Evolutionary conservation across 2,797 vertebrate genomes (phyloP), one percentile per base, ranked within the genome.

Genomic region (Lepilemur ruficaudatus): DNA sequence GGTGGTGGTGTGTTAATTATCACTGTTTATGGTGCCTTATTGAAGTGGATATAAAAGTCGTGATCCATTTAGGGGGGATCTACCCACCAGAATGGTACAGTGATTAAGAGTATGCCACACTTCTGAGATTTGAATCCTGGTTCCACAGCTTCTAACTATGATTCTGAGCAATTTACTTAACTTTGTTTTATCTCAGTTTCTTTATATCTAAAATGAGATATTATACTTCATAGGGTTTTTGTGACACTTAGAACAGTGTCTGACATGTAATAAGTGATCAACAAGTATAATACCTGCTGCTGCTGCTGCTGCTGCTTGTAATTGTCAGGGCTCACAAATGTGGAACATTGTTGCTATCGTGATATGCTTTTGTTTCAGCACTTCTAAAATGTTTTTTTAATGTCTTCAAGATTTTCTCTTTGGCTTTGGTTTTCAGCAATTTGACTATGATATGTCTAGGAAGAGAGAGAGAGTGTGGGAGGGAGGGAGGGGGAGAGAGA

Each of bases 331-430:
- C 32, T 61, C 35, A 65, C 50, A 38, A 28, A 55, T 86, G 15
- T 91, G 55, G 50, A 79, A 48, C 32, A 30, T 72, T 61, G 22
- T 69, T 89, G 55, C 41, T 55, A 2, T 82, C 79, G 18, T 48
- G 35, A 70, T 55, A 67, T 32, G 3, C 32, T 94, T 52, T n/a
- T 91, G 20, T 89, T 86, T 83, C 43, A 72, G 3, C 88, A 89
- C 15, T 89, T 92, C 32, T 35, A 63, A 80, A 82, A 20, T 2
- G 1, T 55, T 38, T 76, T 59, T 57, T 88, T 30, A 8, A 9
- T 82, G 1, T 94, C 59, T 73, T 82, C 22, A 92, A 30, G 14
- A 50, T 96, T 95, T 97, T 82, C 18, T 91, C 46, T 79, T 91
- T 83, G 57, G 41, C 57, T 72, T 90, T 92, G 11, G 13, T 79